Percentiles rank a stretch among this genome's conserved stretches.
Conservation (phyloP, 1,140 invertebrate species). For the Choristoneura fumiferana region DNA sequence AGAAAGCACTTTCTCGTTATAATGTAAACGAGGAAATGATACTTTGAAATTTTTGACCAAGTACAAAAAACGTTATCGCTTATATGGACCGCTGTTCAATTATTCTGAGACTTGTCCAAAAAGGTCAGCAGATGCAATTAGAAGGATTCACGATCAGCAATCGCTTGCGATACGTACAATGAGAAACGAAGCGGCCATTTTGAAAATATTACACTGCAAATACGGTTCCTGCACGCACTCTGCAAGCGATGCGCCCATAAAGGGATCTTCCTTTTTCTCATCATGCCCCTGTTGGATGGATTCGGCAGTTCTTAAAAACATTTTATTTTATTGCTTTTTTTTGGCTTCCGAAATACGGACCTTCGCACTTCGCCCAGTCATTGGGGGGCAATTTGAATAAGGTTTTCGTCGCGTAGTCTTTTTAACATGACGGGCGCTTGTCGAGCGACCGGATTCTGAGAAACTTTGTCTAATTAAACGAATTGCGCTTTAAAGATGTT, state of each 20-base stretch:
- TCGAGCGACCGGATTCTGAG: conserved; percentile 40
- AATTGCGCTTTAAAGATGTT: conserved; percentile 26
- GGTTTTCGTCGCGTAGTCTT: conserved; percentile 31
- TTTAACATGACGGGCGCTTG: conserved; percentile 36
- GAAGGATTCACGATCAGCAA: conserved; percentile 28
- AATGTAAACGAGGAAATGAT: too few relatives aligned
- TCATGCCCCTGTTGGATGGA: conserved; percentile 33
- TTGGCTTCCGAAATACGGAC: conserved; percentile 45
- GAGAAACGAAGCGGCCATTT: conserved; percentile 35
- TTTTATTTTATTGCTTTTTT: conserved; percentile 38
- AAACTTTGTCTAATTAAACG: conserved; percentile 45
- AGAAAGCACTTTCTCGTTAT: conserved; percentile 30
- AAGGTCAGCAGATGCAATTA: conserved; percentile 38
- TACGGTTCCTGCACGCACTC: conserved; percentile 21
- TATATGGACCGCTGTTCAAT: too few relatives aligned
- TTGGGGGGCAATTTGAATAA: conserved; percentile 48
- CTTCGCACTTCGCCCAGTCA: conserved; percentile 47
- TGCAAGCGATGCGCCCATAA: conserved; percentile 37
- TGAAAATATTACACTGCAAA: conserved; percentile 41
- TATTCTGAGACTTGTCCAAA: background rate
- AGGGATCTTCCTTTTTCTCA: conserved; percentile 33
- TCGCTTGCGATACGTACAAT: conserved; percentile 37
- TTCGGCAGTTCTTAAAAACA: conserved; percentile 45
- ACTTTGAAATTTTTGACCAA: too few relatives aligned
- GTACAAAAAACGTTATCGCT: too few relatives aligned